Percentiles rank a stretch among this genome's conserved stretches.
Conservation (phyloP, 2,888 invertebrate species). For the Protophormia terraenovae region DNA sequence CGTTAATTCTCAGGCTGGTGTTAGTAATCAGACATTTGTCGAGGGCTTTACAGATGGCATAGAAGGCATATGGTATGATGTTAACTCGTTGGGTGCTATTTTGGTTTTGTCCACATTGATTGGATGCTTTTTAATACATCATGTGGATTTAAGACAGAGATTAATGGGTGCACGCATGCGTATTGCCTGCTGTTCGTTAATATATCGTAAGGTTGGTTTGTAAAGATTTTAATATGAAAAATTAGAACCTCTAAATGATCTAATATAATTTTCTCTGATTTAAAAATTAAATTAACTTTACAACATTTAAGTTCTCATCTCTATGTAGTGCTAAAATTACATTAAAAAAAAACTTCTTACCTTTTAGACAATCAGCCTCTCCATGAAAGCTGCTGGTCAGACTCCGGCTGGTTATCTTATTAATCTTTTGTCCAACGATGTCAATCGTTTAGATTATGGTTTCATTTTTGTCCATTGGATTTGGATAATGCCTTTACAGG, state of each 20-base stretch:
- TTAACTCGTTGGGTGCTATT: slow-evolving; percentile 77
- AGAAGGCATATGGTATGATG: slow-evolving; percentile 76
- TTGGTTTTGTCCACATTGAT: slow-evolving; percentile 77
- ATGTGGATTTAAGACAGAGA: slow-evolving; percentile 78
- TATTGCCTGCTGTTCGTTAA: slow-evolving; percentile 85
- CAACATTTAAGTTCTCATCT: too few relatives aligned
- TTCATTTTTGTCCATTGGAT: slow-evolving; percentile 92
- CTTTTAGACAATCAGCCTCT: slow-evolving; percentile 85
- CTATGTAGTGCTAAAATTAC: too few relatives aligned
- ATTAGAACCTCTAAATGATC: slow-evolving; percentile 29
- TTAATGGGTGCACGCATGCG: slow-evolving; percentile 85
- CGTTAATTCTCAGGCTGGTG: slow-evolving; percentile 3
- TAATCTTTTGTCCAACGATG: slow-evolving; percentile 96
- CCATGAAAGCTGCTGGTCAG: slow-evolving; percentile 86
- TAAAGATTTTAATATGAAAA: slow-evolving; percentile 7
- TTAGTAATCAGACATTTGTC: slow-evolving; percentile 35
- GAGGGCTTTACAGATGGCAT: slow-evolving; percentile 61
- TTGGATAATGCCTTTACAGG: slow-evolving; percentile 91
- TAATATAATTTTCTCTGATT: not conserved
- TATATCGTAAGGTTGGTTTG: slow-evolving; percentile 85
- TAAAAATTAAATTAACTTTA: too few relatives aligned
- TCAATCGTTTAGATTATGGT: slow-evolving; percentile 93
- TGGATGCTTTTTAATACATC: slow-evolving; percentile 80
- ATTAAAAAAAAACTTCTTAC: slow-evolving; percentile 1
- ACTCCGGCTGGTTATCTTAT: slow-evolving; percentile 94